Conservation (phyloP, 2,888 invertebrate genomes). For the Dicyrtomina minuta region DNA sequence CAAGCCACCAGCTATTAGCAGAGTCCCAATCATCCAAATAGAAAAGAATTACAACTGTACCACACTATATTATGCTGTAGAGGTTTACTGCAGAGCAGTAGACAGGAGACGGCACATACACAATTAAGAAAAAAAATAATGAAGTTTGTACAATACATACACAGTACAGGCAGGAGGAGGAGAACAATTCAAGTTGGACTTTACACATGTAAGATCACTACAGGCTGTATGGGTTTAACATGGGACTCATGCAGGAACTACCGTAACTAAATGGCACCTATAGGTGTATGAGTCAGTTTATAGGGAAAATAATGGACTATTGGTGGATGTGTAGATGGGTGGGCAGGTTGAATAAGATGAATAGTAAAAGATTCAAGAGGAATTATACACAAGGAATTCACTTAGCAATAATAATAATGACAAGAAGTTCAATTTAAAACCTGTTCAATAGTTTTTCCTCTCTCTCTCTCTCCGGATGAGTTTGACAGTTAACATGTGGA, state of each 20-base stretch:
- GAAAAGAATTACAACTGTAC: too few species aligned
- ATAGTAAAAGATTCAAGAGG: background rate
- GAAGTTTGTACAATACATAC: too few species aligned
- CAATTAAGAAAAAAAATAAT: too few species aligned
- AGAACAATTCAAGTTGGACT: too few species aligned
- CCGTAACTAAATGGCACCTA: background rate
- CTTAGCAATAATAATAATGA: background rate
- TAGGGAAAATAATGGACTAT: background rate
- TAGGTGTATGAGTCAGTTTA: too few species aligned
- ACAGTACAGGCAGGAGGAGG: too few species aligned
- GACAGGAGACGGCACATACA: too few species aligned
- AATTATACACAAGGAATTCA: constrained; percentile 9
- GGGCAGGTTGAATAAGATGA: constrained; percentile 12
- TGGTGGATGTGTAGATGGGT: constrained; percentile 2
- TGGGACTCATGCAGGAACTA: background rate
- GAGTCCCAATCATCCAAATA: too few species aligned
- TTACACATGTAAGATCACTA: background rate
- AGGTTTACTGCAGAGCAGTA: too few species aligned
- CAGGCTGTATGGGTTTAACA: background rate
- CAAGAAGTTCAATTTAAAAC: constrained; percentile 12
- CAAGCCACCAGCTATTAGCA: too few species aligned
- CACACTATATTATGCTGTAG: too few species aligned
- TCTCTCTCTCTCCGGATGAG: constrained; percentile 10
- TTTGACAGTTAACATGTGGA: constrained; percentile 20
- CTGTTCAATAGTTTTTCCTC: constrained; percentile 11